phyloP scores from a whole-genome alignment of 2,888 invertebrate genomes.

The Scaptomyza flava region DNA sequence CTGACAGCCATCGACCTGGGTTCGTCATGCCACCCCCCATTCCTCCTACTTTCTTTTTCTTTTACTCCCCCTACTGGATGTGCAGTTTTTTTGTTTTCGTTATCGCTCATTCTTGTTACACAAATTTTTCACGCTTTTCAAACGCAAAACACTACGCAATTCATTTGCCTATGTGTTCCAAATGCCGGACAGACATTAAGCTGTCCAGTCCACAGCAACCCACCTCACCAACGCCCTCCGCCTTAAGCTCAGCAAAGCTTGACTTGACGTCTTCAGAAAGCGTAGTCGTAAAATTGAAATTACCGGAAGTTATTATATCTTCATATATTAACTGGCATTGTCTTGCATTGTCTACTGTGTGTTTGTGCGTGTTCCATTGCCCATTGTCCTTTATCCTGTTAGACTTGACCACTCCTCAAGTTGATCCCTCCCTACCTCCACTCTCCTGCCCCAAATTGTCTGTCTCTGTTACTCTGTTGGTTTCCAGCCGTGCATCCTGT shows the following conservation, averaged over 20 bases:
- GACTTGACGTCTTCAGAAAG: constrained; percentile 59
- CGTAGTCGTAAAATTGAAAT: constrained; percentile 75
- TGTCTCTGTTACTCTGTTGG: constrained; percentile 23
- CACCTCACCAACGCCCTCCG: neutral
- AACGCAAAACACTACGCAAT: constrained; percentile 68
- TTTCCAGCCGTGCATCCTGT: constrained; percentile 78
- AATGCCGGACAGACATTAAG: neutral
- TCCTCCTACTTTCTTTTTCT: neutral
- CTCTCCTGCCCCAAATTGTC: neutral
- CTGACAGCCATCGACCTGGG: constrained; percentile 76
- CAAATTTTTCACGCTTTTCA: constrained; percentile 81
- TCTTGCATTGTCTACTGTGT: constrained; percentile 42
- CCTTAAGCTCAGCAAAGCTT: constrained; percentile 59
- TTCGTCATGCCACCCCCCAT: constrained; percentile 64
- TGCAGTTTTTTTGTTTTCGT: constrained; percentile 63
- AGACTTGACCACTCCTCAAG: neutral
- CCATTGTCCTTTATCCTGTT: constrained; percentile 23
- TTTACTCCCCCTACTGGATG: constrained; percentile 49
- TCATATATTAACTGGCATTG: constrained; percentile 80
- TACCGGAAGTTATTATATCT: constrained; percentile 84
- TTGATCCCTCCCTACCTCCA: neutral
- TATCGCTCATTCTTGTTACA: constrained; percentile 27
- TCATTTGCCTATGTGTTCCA: constrained; percentile 71
- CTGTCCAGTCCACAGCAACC: constrained; percentile 4
- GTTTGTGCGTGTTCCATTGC: constrained; percentile 24